Conservation (phyloP, 2,113 vertebrate species). For the Calypte anna region DNA sequence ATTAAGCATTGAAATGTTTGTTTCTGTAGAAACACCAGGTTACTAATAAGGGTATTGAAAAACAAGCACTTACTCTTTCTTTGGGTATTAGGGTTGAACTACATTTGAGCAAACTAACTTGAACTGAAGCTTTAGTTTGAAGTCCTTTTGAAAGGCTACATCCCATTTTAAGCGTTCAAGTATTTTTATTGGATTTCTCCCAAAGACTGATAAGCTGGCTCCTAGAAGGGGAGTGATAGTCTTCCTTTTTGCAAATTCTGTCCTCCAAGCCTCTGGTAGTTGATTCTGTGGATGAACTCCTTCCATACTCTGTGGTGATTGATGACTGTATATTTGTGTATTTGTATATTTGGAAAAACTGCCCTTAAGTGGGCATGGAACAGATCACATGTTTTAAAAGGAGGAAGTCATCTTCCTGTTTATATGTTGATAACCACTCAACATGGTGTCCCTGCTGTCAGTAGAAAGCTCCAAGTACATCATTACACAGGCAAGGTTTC, state of each 20-base stretch:
- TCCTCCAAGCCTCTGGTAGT: not conserved
- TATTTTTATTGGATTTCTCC: not conserved
- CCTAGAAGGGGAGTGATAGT: not conserved
- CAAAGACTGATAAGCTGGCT: not conserved
- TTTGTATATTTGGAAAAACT: too few species aligned
- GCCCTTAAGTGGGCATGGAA: too few species aligned
- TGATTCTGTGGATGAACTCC: not conserved
- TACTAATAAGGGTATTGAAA: not conserved
- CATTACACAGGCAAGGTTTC: not conserved
- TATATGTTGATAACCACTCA: too few species aligned
- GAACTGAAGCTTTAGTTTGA: not conserved
- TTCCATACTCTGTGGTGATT: not conserved
- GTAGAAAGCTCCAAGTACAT: not conserved
- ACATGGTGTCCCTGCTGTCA: not conserved
- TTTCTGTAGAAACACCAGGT: not conserved
- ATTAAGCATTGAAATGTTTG: not conserved
- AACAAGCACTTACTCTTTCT: not conserved
- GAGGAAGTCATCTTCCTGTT: too few species aligned
- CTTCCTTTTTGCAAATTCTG: not conserved
- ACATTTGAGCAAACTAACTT: not conserved
- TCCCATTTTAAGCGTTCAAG: not conserved
- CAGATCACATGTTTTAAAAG: too few species aligned
- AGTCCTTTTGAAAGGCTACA: not conserved
- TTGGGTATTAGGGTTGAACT: not conserved
- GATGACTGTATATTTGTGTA: not conserved